phyloP scores from a whole-genome alignment of 2,113 vertebrate species.

The Canis aureus region DNA sequence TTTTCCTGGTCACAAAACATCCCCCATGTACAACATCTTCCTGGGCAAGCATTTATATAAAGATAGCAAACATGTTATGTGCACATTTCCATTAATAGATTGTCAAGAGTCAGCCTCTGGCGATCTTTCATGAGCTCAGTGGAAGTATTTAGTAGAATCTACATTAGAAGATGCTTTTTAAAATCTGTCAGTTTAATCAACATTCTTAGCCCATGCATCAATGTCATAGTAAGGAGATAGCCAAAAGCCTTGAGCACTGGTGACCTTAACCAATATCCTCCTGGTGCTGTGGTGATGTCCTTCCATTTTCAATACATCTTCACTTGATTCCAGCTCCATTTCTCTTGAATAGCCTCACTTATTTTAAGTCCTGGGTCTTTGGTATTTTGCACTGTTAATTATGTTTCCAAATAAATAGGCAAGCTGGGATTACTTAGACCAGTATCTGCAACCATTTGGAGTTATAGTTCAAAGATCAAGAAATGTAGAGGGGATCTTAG shows the following conservation, averaged over 20 bases:
- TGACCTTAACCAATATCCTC: background rate
- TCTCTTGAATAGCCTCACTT: background rate
- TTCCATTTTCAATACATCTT: background rate
- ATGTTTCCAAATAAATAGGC: background rate
- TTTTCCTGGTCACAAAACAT: background rate
- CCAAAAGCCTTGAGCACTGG: background rate
- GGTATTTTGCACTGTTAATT: background rate
- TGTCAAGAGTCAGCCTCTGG: background rate
- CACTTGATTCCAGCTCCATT: background rate
- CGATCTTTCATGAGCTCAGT: conserved; percentile 4
- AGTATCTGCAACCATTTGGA: background rate
- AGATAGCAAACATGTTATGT: conserved; percentile 24
- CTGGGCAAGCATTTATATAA: background rate
- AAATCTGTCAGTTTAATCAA: conserved; percentile 18
- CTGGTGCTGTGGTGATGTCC: background rate
- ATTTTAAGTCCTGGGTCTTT: background rate
- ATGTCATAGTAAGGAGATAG: background rate
- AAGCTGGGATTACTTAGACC: background rate
- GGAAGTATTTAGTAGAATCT: conserved; percentile 25
- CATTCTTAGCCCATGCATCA: conserved; percentile 16
- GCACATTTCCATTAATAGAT: background rate
- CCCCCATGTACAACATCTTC: background rate
- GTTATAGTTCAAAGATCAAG: background rate
- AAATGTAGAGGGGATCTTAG: background rate
- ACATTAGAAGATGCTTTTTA: background rate